Evolutionary conservation across 2,113 vertebrate genomes (phyloP), one percentile per base, ranked within the genome.

Genomic region (Gasterosteus nipponicus): DNA sequence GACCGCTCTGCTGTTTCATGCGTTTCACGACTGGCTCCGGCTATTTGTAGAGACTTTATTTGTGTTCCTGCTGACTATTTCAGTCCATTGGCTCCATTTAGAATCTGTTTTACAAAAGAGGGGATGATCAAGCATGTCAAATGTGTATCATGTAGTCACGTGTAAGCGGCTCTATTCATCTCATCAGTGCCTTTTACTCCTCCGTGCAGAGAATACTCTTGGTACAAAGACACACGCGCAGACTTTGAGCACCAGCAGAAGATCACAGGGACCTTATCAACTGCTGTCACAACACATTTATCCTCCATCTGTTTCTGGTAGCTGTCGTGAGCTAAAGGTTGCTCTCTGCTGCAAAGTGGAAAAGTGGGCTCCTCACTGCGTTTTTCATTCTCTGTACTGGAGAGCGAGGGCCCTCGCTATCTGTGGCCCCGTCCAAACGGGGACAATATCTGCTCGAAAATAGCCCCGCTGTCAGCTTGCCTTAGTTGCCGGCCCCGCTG

Each of bases 221-320:
- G 26, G 58, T 71, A 66, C 60, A 69, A 80, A 75, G 33, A 77
- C n/a, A 65, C 64, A 61, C 65, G 44, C 66, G 68, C 72, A 22
- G 18, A 35, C 51, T 14, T 2, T 41, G 41, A 81, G 83, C 71
- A 79, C 51, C 31, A 75, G 44, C 85, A 83, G 89, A 85, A 63
- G 75, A 86, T 85, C 77, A 87, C 82, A 84, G 83, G 75, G 91
- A 93, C 89, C 85, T 90, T 93, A 93, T 95, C 95, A 95, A 92
- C 82, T 80, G 80, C 93, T 94, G 94, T 95, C 95, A 94, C 90
- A 93, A 88, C 89, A 88, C 91, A 95, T 96, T 95, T 94, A 93
- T 92, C 89, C 91, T 86, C 95, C 90, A 90, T 95, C 89, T 75
- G 88, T 95, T 94, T 94, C 86, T 90, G 82, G 77, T 80, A 73